These are phyloP conservation scores for Caenorhabditis uteleia DNA, from an alignment of 2,888 invertebrate species.

Conservation along the genomic window DNA sequence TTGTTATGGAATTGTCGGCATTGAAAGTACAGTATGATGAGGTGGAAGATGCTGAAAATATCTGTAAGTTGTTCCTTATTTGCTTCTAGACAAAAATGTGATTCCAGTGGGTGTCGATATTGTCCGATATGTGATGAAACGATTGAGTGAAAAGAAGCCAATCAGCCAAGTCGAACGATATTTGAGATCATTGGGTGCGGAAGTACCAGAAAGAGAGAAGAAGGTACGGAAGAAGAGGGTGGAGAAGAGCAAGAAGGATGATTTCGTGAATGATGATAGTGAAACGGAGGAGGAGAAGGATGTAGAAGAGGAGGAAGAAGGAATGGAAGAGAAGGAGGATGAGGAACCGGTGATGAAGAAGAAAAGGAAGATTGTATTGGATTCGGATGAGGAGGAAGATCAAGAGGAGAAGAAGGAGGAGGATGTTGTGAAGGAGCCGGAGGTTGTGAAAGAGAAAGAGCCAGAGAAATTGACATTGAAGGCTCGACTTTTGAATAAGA, in stretches of 20 bases:
- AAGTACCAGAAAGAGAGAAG: slow-evolving; percentile 6
- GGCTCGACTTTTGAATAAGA: slow-evolving; percentile 10
- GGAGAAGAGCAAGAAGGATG: slow-evolving; percentile 3
- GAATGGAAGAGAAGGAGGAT: slow-evolving; percentile 7
- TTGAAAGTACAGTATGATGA: slow-evolving; percentile 47
- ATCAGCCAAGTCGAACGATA: slow-evolving; percentile 38
- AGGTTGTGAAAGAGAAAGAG: not conserved
- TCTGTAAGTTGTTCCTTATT: slow-evolving; percentile 7
- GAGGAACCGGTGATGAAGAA: slow-evolving; percentile 10
- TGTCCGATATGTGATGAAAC: slow-evolving; percentile 38
- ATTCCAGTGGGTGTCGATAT: slow-evolving; percentile 40
- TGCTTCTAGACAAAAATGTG: not conserved
- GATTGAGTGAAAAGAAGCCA: slow-evolving; percentile 41
- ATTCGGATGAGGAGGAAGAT: slow-evolving; percentile 41
- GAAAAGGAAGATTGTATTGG: slow-evolving; percentile 20
- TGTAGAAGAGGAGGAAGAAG: slow-evolving; percentile 5
- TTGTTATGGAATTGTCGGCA: slow-evolving; percentile 30
- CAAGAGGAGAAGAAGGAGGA: slow-evolving; percentile 1
- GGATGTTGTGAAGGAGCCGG: not conserved
- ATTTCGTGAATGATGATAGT: slow-evolving; percentile 5
- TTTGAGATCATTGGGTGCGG: slow-evolving; percentile 38
- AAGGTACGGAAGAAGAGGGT: slow-evolving; percentile 7
- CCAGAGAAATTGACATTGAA: slow-evolving; percentile 13
- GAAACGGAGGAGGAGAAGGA: slow-evolving; percentile 7
- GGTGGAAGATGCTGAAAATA: slow-evolving; percentile 29